phyloP scores from a whole-genome alignment of 2,797 vertebrate genomes.

The Hapalemur alaotrensis region DNA sequence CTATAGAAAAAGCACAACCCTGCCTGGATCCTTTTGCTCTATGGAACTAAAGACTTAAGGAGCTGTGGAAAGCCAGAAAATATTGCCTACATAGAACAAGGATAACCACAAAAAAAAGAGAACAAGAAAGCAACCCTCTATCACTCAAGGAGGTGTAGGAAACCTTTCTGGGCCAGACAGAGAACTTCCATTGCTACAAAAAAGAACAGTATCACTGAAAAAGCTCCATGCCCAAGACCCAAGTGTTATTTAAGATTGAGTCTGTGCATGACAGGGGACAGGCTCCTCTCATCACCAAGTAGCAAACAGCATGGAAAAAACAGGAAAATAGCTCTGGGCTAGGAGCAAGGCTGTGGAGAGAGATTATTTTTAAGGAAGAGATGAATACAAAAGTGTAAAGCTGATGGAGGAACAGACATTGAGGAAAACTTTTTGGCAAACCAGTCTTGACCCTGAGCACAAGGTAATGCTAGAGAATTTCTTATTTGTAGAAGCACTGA shows the following conservation, averaged over 20 bases:
- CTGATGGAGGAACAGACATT: not conserved
- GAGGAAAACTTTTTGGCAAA: not conserved
- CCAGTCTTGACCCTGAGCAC: not conserved
- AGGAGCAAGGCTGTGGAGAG: not conserved
- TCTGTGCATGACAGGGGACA: not conserved
- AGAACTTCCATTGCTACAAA: too few relatives aligned
- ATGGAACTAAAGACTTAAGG: not conserved
- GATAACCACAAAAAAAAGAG: not conserved
- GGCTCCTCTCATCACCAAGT: not conserved
- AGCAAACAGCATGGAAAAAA: not conserved
- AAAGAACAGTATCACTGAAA: not conserved
- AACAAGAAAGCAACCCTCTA: not conserved
- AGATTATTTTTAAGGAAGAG: not conserved
- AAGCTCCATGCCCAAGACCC: not conserved
- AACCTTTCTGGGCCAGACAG: not conserved
- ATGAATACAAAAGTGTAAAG: not conserved
- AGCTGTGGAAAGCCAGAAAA: not conserved
- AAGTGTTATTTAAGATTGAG: not conserved
- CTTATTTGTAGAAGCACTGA: not conserved
- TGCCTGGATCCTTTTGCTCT: not conserved
- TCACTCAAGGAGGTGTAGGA: not conserved
- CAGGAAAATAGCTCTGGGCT: not conserved
- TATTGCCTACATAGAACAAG: not conserved
- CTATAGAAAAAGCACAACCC: not conserved
- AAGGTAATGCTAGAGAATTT: not conserved